A percentile compares a stretch with the other conserved stretches of the same genome.
phyloP scores from a whole-genome alignment of 2,113 vertebrate genomes.

The Vidua chalybeata region DNA sequence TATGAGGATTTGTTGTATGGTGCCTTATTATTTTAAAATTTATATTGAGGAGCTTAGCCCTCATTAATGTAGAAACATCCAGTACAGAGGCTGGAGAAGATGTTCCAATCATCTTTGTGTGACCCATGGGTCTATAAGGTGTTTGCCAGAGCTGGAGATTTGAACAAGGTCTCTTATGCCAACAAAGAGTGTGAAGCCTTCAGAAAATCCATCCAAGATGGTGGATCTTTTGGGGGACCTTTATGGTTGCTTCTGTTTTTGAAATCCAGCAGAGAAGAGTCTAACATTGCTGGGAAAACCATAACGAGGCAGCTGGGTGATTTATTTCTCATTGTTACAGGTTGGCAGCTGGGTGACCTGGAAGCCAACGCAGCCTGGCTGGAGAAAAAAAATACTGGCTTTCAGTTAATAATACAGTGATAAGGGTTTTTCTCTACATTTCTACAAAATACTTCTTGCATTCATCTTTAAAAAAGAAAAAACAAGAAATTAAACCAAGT shows the following conservation, averaged over 20 bases:
- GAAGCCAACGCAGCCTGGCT: neutral
- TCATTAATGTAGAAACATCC: neutral
- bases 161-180: neutral
- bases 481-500: neutral
- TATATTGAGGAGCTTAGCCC: neutral
- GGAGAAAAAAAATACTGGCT: neutral
- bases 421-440: neutral
- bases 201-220: neutral
- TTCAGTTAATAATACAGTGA: neutral
- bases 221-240: neutral
- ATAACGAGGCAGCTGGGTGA: neutral
- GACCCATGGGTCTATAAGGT: neutral
- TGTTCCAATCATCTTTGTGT: neutral
- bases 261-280: neutral
- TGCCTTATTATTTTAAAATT: neutral
- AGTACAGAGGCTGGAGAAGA: neutral
- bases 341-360: neutral
- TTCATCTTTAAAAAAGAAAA: neutral
- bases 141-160: neutral
- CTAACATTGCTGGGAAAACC: neutral
- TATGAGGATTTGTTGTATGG: neutral
- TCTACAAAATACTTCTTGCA: neutral
- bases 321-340: neutral
- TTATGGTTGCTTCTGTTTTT: neutral
- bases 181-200: neutral